Percentiles rank a stretch among this genome's conserved stretches.
Evolutionary conservation across 2,113 vertebrate genomes (phyloP).

Genomic region (Carlito syrichta): DNA sequence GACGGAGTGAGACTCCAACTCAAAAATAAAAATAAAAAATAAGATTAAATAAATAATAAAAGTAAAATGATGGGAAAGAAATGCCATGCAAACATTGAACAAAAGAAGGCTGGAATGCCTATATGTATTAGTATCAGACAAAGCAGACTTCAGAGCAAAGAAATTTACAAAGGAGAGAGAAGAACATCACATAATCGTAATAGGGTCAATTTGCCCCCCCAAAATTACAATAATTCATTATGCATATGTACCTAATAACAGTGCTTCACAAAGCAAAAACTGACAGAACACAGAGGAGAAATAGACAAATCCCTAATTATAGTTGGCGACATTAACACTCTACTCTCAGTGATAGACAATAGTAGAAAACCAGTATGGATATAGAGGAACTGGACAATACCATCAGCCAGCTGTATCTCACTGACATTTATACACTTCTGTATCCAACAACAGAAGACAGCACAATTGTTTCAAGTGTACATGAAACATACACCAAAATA

Average conservation of each 20-base stretch:
- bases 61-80: neutral
- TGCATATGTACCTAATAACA: neutral
- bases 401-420: neutral
- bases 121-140: neutral
- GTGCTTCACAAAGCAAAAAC: neutral
- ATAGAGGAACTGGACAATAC: neutral
- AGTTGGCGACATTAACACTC: neutral
- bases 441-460: neutral
- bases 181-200: neutral
- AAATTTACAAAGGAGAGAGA: neutral
- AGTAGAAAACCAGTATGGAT: neutral
- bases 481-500: neutral
- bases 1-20: too few relatives aligned
- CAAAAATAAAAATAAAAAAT: too few relatives aligned
- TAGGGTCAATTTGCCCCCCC: neutral
- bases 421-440: neutral
- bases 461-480: neutral
- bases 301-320: neutral
- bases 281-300: neutral
- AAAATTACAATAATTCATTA: neutral
- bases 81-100: neutral
- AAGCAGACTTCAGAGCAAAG: neutral
- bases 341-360: neutral
- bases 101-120: neutral
- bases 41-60: too few relatives aligned